Evolutionary conservation across 2,797 vertebrate species (phyloP), one percentile per base, ranked within the genome.

Genomic region (Urosaurus nigricauda): DNA sequence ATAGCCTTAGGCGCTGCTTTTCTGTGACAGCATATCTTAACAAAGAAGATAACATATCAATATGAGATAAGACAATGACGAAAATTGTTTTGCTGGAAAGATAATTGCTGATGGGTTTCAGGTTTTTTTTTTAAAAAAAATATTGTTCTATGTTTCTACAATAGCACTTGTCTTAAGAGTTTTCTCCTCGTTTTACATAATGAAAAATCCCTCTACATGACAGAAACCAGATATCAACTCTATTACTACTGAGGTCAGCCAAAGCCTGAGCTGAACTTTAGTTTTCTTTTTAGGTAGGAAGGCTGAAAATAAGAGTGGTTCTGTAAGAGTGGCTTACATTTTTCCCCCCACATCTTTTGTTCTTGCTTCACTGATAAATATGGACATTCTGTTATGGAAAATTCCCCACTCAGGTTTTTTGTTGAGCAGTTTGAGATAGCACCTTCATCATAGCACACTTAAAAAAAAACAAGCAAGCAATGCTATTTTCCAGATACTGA

Each of bases 1-100:
- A 1, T 77, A 58, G 83, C 86, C 78, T 70, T 74, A 74, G 47
- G 56, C 37, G 74, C 65, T 73, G 29, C 26, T 86, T 81, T 87
- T 63, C 26, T 58, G 11, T 81, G 43, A 53, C 79, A 86, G 71
- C 58, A n/a, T 89, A 75, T 74, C 19, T 43, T 81, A 68, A n/a
- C 14, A 84, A 16, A 29, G 11, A 70, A 87, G 71, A 90, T 77
- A 71, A 68, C 21, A 82, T 90, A 88, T 80, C 78, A 37, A 70
- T 88, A 88, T 51, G 29, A 75, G 70, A 81, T 88, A 81, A 81
- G 71, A 68, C 14, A 65, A 84, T 65, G 47, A 75, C 75, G 56
- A 84, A 87, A 81, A 65, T 75, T 68, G 40, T 81, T 80, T 77
- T 82, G 43, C 43, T 35, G 68, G 29, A 35, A 88, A 75, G 58